These are phyloP conservation scores for Oikopleura dioica DNA, from an alignment of 23 tunicate species.

Conservation along the genomic window DNA sequence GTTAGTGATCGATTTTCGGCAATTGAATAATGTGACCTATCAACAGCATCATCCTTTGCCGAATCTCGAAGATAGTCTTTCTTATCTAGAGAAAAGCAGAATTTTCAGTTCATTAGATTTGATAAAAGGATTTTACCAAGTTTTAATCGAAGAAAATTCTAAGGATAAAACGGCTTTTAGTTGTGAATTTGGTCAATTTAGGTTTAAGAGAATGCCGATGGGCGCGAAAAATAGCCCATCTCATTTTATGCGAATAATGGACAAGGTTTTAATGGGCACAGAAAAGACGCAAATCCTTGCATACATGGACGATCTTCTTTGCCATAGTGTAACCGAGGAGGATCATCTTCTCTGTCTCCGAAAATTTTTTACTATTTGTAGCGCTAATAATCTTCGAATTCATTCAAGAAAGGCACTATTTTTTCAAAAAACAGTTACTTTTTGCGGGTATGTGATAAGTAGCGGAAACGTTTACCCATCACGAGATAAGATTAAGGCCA, in stretches of 20 bases:
- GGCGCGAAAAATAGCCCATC: neutral
- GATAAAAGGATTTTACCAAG: constrained; percentile 14
- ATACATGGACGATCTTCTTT: neutral
- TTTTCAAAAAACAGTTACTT: neutral
- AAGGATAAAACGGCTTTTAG: neutral
- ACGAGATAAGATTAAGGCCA: neutral
- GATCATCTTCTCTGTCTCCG: neutral
- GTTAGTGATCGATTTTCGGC: constrained; percentile 14
- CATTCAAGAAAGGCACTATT: neutral
- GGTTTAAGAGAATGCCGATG: neutral
- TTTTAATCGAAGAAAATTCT: neutral
- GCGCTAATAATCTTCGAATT: neutral
- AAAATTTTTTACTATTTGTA: neutral
- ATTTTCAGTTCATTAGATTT: constrained; percentile 10
- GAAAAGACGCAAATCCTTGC: neutral
- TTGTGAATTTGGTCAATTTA: neutral
- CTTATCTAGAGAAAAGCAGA: neutral
- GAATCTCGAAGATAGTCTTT: neutral
- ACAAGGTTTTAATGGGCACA: neutral
- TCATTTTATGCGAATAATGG: neutral
- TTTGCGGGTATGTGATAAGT: neutral
- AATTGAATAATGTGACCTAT: constrained; percentile 12
- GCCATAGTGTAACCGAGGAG: neutral
- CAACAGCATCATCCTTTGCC: constrained; percentile 18
- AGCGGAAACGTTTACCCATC: neutral